A percentile compares a stretch with the other conserved stretches of the same genome.
Conservation (phyloP, 2,797 vertebrate genomes). For the Rhinoraja longicauda region DNA sequence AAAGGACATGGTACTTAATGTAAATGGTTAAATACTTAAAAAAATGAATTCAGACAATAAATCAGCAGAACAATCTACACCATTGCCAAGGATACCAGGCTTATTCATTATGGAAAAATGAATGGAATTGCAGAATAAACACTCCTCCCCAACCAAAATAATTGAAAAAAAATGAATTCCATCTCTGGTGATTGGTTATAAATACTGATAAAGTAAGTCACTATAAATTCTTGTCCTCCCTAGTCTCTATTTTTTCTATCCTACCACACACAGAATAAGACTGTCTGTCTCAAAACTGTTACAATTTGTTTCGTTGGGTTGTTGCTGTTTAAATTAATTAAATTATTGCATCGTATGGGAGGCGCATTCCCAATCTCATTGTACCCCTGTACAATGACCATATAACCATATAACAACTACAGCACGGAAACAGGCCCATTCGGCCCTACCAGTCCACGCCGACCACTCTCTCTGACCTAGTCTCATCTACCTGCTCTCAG, state of each 20-base stretch:
- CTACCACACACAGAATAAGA: no score
- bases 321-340: no score
- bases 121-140: not conserved
- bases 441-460: no score
- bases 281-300: no score
- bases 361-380: no score
- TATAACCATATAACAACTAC: no score
- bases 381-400: no score
- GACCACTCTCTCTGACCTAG: no score
- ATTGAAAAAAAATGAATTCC: not conserved
- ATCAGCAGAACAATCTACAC: not conserved
- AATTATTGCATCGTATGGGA: no score
- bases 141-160: not conserved
- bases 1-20: not conserved
- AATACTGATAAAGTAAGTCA: not conserved
- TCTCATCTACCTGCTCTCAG: no score
- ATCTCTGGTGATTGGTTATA: not conserved
- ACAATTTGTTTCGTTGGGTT: no score
- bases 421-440: no score
- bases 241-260: not conserved
- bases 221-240: not conserved
- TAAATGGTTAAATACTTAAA: not conserved
- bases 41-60: not conserved
- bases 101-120: not conserved
- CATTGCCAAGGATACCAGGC: not conserved